Conservation (phyloP, 2,113 vertebrate species). For the Melanerpes aurifrons region DNA sequence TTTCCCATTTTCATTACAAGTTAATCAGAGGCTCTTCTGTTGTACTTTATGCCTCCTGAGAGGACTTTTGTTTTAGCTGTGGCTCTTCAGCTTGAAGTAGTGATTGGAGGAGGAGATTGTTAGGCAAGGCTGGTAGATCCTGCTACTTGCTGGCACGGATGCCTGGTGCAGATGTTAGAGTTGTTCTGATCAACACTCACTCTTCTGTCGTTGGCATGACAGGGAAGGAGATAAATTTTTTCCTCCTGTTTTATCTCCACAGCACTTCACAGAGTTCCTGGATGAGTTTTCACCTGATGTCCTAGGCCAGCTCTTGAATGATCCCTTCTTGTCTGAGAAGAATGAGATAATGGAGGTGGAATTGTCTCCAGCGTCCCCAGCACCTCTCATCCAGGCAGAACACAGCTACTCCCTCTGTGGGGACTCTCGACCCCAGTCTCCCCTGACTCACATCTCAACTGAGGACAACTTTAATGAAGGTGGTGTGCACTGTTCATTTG, state of each 20-base stretch:
- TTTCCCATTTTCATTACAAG: not conserved
- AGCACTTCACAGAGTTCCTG: constrained; percentile 97
- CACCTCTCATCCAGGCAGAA: constrained; percentile 94
- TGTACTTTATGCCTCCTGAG: not conserved
- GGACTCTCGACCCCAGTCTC: constrained; percentile 93
- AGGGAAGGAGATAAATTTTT: not conserved
- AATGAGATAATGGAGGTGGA: constrained; percentile 85
- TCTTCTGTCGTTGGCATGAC: not conserved
- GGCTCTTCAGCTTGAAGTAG: not conserved
- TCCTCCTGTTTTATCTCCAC: not conserved
- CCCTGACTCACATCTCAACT: constrained; percentile 86
- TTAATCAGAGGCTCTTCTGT: not conserved
- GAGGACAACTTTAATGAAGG: constrained; percentile 89
- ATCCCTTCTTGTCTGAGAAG: constrained; percentile 94
- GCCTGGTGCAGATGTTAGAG: not conserved
- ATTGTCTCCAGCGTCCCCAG: constrained; percentile 85
- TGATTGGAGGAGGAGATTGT: not conserved
- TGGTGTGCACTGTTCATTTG: constrained; percentile 25
- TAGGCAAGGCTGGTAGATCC: not conserved
- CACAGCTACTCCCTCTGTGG: constrained; percentile 97
- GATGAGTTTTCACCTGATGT: constrained; percentile 96
- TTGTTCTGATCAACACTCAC: not conserved
- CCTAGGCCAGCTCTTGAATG: constrained; percentile 94
- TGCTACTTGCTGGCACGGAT: constrained; percentile 4
- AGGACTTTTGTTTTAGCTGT: constrained; percentile 24